These are phyloP conservation scores for Microcebus ravelobensis DNA, from an alignment of 2,113 vertebrate genomes.

Conservation along the genomic window DNA sequence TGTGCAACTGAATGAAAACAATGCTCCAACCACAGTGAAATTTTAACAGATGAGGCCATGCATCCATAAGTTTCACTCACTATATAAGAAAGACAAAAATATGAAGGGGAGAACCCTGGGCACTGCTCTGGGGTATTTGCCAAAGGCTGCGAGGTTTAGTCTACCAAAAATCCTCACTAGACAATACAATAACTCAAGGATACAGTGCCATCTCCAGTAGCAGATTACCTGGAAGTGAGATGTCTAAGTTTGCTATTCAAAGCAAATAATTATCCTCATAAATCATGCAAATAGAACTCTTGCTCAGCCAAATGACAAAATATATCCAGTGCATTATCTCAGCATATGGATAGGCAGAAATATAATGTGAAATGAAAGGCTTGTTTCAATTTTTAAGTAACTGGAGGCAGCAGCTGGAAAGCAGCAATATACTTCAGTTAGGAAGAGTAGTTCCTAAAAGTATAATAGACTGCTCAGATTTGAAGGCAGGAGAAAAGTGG, in stretches of 20 bases:
- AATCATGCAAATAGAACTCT: conserved; percentile 52
- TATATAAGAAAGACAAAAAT: neutral
- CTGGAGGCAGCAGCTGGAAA: neutral
- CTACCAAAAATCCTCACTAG: neutral
- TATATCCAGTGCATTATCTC: conserved; percentile 33
- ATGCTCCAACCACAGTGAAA: neutral
- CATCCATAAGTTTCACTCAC: neutral
- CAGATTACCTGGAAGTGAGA: conserved; percentile 23
- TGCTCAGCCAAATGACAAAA: conserved; percentile 46
- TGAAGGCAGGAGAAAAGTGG: neutral
- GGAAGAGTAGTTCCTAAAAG: neutral
- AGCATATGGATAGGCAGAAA: conserved; percentile 34
- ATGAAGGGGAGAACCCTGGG: neutral
- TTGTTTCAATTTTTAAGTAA: conserved; percentile 40
- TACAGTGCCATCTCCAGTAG: neutral
- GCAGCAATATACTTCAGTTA: neutral
- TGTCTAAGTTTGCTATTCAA: conserved; percentile 12
- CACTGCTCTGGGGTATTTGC: neutral
- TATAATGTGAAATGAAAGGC: conserved; percentile 21
- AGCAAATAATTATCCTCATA: conserved; percentile 63
- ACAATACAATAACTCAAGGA: neutral
- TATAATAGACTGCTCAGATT: neutral
- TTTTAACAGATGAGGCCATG: neutral
- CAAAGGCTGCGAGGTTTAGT: neutral
- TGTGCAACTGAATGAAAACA: neutral